phyloP scores from a whole-genome alignment of 2,888 invertebrate species.

The Xestia rhomboidea region DNA sequence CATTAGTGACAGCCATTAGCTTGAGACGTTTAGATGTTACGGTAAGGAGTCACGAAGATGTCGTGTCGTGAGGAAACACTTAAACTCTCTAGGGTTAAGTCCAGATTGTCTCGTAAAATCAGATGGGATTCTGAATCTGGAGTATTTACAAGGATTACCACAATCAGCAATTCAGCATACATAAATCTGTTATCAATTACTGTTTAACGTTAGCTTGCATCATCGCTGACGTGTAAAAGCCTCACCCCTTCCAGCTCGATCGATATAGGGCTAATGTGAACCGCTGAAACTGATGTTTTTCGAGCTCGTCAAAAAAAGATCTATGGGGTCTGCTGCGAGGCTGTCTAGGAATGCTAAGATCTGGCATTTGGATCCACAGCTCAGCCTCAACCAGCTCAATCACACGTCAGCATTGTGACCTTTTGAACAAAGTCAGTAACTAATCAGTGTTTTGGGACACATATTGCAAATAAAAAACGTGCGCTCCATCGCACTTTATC shows the following conservation, averaged over 20 bases:
- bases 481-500: neutral
- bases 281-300: neutral
- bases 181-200: neutral
- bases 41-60: conserved; percentile 1
- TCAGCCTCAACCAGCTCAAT: neutral
- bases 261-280: neutral
- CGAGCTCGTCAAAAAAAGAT: neutral
- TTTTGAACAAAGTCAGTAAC: neutral
- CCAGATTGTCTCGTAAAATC: neutral
- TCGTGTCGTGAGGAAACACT: neutral
- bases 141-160: neutral
- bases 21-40: conserved; percentile 60
- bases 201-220: neutral
- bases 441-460: neutral
- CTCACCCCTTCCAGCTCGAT: neutral
- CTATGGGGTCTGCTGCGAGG: neutral
- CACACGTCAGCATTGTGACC: neutral
- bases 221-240: neutral
- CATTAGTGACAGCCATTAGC: conserved; percentile 72
- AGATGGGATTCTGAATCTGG: neutral
- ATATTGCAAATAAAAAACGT: neutral
- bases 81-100: neutral
- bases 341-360: neutral
- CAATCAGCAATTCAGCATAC: neutral
- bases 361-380: neutral